Evolutionary conservation across 2,888 invertebrate genomes (phyloP).

Genomic region (Ommatoiulus sabulosus): DNA sequence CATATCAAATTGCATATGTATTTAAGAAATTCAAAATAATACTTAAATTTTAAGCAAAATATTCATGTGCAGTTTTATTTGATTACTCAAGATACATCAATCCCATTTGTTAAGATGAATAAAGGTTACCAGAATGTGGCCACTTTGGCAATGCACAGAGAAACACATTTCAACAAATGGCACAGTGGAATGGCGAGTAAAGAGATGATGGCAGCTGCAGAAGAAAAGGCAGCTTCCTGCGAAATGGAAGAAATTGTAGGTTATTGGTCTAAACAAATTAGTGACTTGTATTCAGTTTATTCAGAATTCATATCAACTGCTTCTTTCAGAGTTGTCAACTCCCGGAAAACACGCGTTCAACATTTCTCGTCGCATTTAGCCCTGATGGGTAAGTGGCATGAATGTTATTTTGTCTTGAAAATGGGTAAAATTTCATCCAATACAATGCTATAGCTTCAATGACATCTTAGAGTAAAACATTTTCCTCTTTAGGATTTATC

Average conservation of each 20-base stretch:
- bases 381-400: conserved; percentile 78
- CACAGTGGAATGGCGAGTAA: conserved; percentile 48
- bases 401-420: neutral
- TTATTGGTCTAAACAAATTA: neutral
- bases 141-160: conserved; percentile 47
- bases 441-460: no score
- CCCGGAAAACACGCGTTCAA: conserved; percentile 80
- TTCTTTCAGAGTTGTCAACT: conserved; percentile 66
- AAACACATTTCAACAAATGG: conserved; percentile 42
- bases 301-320: neutral
- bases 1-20: no score
- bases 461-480: no score
- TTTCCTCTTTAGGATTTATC: no score
- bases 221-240: conserved; percentile 57
- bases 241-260: conserved; percentile 58
- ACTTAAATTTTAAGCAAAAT: neutral
- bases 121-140: conserved; percentile 41
- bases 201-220: conserved; percentile 53
- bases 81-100: neutral
- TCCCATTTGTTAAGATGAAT: conserved; percentile 5
- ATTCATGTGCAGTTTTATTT: neutral
- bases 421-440: no score
- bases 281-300: neutral
- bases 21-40: no score
- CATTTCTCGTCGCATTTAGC: conserved; percentile 89